Conservation (phyloP, 2,113 vertebrate species). For the Apistogramma diplotaenia region DNA sequence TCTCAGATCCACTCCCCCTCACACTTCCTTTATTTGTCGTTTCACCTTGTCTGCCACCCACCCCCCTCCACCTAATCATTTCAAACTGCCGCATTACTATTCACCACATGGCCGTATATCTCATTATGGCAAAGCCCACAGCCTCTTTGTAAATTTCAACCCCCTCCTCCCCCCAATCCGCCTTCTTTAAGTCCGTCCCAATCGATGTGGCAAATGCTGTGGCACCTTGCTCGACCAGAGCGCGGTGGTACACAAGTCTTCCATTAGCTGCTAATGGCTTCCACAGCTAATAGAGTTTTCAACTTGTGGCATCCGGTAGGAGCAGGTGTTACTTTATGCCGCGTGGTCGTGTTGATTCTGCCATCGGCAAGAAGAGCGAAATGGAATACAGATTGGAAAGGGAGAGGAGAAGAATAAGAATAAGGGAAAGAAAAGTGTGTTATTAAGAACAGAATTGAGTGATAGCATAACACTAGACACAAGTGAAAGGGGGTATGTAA, state of each 20-base stretch:
- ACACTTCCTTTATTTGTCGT: neutral
- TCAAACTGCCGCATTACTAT: slow-evolving; percentile 61
- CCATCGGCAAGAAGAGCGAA: neutral
- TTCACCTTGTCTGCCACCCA: slow-evolving; percentile 30
- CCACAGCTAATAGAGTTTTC: slow-evolving; percentile 41
- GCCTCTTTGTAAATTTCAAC: slow-evolving; percentile 61
- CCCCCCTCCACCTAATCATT: slow-evolving; percentile 22
- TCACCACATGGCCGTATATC: slow-evolving; percentile 55
- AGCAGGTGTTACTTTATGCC: neutral
- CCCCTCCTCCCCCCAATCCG: neutral
- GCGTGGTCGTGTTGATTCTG: neutral
- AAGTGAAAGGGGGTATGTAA: slow-evolving; percentile 36
- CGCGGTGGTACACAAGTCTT: slow-evolving; percentile 45
- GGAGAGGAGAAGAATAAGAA: neutral
- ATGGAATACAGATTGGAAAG: neutral
- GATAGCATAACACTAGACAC: neutral
- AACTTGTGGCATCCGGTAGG: slow-evolving; percentile 12
- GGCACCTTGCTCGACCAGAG: slow-evolving; percentile 17
- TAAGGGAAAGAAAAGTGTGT: neutral
- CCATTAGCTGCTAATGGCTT: slow-evolving; percentile 64
- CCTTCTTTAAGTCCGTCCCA: slow-evolving; percentile 5
- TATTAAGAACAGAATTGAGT: slow-evolving; percentile 9
- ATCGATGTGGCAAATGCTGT: slow-evolving; percentile 46
- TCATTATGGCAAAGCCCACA: slow-evolving; percentile 48
- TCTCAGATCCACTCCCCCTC: no score